Evolutionary conservation across 2,113 vertebrate genomes (phyloP).

Genomic region (Sarotherodon lohbergeri): DNA sequence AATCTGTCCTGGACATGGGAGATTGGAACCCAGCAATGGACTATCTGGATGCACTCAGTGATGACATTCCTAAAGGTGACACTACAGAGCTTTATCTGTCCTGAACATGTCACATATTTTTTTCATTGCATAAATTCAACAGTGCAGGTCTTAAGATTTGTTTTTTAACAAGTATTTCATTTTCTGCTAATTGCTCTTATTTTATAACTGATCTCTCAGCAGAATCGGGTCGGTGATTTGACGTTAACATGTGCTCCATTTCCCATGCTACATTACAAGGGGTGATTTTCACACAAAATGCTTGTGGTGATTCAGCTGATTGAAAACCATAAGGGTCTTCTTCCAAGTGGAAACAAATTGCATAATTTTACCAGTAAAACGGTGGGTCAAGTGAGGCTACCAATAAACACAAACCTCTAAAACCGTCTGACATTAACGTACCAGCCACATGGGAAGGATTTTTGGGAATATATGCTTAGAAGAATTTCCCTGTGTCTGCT

Average conservation of each 20-base stretch:
- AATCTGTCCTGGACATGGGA: slow-evolving; percentile 79
- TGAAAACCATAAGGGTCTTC: not conserved
- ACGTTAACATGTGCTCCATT: not conserved
- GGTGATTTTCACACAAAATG: not conserved
- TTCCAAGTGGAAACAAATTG: not conserved
- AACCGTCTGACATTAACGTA: not conserved
- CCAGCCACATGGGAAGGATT: not conserved
- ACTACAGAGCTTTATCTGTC: not conserved
- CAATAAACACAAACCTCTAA: not conserved
- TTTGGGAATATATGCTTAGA: not conserved
- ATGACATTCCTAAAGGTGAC: slow-evolving; percentile 87
- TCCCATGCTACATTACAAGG: not conserved
- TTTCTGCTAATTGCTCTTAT: not conserved
- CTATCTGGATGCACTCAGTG: slow-evolving; percentile 85
- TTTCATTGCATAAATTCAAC: not conserved
- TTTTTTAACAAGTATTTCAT: not conserved
- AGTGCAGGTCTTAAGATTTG: not conserved
- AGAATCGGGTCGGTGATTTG: not conserved
- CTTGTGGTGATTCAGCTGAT: not conserved
- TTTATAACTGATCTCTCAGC: not conserved
- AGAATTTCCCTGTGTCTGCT: not conserved
- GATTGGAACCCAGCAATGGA: slow-evolving; percentile 83
- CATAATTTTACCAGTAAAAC: not conserved
- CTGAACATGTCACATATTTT: no score
- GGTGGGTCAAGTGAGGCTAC: not conserved